Evolutionary conservation across 35 echinoderm and acorn worm species (phyloP).

Genomic region (Hemicentrotus pulcherrimus): DNA sequence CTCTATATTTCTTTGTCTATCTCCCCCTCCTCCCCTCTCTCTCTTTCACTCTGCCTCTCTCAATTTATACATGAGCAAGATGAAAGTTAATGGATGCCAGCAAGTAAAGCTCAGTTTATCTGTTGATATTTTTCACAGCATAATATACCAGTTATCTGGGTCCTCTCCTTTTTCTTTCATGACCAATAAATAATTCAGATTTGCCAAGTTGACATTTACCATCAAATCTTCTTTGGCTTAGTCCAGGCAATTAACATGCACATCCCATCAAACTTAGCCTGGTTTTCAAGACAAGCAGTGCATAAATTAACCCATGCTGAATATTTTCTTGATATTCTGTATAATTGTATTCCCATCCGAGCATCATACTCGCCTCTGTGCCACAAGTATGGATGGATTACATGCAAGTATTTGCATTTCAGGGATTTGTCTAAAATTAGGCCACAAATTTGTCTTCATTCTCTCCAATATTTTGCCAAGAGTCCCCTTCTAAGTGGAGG

Average conservation of each 20-base stretch:
- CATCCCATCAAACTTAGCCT: slow-evolving; percentile 2
- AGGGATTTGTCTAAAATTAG: neutral
- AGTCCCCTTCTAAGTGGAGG: neutral
- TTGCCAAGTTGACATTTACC: neutral
- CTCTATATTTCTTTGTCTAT: neutral
- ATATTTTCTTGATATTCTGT: neutral
- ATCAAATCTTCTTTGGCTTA: neutral
- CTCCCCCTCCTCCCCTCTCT: neutral
- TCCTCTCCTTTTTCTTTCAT: neutral
- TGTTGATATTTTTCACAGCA: neutral
- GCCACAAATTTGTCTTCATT: neutral
- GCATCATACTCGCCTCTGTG: neutral
- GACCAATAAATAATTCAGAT: slow-evolving; percentile 14
- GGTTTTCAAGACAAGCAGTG: neutral
- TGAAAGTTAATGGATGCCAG: neutral
- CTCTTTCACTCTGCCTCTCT: neutral
- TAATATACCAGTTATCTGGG: neutral
- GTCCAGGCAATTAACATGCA: neutral
- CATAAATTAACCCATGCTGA: neutral
- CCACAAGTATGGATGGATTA: neutral
- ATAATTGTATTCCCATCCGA: neutral
- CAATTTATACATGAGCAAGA: neutral
- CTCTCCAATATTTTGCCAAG: neutral
- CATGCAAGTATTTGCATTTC: neutral
- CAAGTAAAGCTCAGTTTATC: neutral